A percentile compares a stretch with the other conserved stretches of the same genome.
These are phyloP conservation scores for Felis catus DNA, from an alignment of 2,113 vertebrate species.

Conservation along the genomic window DNA sequence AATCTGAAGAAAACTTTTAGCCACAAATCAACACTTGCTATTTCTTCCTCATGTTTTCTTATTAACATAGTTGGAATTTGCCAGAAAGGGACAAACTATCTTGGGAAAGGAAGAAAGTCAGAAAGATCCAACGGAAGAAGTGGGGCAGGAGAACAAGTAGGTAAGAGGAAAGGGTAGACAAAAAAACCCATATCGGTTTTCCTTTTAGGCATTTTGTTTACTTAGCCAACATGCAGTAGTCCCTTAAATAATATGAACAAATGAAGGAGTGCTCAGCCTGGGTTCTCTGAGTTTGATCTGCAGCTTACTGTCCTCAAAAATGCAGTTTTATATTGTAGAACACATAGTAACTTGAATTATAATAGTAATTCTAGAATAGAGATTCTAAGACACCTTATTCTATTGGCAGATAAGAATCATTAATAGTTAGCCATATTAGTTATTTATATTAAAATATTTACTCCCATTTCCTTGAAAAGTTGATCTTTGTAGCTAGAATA, in stretches of 20 bases:
- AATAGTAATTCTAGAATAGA: background rate
- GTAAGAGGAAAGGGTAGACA: background rate
- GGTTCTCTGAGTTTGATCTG: background rate
- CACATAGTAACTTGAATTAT: background rate
- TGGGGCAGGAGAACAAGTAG: background rate
- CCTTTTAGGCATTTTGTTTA: background rate
- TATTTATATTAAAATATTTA: background rate
- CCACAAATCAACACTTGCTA: constrained; percentile 32
- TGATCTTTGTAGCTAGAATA: background rate
- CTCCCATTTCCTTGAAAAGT: background rate
- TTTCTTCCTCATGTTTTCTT: constrained; percentile 10
- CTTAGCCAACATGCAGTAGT: background rate
- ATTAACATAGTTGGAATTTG: constrained; percentile 13
- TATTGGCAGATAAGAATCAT: background rate
- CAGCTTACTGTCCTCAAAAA: background rate
- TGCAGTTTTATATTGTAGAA: background rate
- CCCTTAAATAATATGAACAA: background rate
- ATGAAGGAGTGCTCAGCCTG: background rate
- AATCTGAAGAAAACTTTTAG: constrained; percentile 44
- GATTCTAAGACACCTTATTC: background rate
- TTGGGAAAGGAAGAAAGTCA: background rate
- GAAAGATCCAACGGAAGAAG: background rate
- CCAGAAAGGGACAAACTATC: background rate
- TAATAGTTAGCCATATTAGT: background rate
- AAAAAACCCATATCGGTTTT: background rate